Conservation (phyloP, 2,888 invertebrate species). For the Papilio protenor region DNA sequence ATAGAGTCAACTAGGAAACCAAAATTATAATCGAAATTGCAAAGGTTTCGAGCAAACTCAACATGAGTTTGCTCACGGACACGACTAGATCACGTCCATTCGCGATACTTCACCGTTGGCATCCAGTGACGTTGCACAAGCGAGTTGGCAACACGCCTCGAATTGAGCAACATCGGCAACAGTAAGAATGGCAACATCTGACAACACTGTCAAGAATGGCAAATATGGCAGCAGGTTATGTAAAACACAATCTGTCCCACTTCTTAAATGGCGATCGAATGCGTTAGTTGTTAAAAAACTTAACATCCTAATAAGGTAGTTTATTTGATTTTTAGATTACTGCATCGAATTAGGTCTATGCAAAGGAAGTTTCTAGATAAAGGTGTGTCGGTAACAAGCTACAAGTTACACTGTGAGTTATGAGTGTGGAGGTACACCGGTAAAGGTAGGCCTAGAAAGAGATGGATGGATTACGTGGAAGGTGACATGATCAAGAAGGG, state of each 20-base stretch:
- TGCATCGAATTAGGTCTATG: constrained; percentile 51
- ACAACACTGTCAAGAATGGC: constrained; percentile 52
- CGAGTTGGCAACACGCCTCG: constrained; percentile 39
- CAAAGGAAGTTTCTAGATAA: constrained; percentile 1
- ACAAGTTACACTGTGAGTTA: not conserved
- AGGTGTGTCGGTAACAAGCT: not conserved
- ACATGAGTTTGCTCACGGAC: constrained; percentile 26
- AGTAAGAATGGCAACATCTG: constrained; percentile 55
- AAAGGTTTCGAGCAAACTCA: constrained; percentile 16
- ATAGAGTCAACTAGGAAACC: not conserved
- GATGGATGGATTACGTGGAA: too few relatives aligned
- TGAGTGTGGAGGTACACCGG: too few relatives aligned
- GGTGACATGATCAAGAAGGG: too few relatives aligned
- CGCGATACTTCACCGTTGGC: constrained; percentile 57
- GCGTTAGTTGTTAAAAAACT: constrained; percentile 41
- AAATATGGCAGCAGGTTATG: constrained; percentile 58
- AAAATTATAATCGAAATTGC: not conserved
- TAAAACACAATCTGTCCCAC: constrained; percentile 55
- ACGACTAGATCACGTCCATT: constrained; percentile 62
- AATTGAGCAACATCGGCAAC: not conserved
- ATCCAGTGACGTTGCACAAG: constrained; percentile 41
- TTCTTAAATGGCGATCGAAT: constrained; percentile 52
- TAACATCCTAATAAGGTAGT: constrained; percentile 46
- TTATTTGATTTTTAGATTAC: constrained; percentile 49
- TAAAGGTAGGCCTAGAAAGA: too few relatives aligned